Evolutionary conservation across 2,797 vertebrate genomes (phyloP), one percentile per base, ranked within the genome.

Genomic region (Tamandua tetradactyla): DNA sequence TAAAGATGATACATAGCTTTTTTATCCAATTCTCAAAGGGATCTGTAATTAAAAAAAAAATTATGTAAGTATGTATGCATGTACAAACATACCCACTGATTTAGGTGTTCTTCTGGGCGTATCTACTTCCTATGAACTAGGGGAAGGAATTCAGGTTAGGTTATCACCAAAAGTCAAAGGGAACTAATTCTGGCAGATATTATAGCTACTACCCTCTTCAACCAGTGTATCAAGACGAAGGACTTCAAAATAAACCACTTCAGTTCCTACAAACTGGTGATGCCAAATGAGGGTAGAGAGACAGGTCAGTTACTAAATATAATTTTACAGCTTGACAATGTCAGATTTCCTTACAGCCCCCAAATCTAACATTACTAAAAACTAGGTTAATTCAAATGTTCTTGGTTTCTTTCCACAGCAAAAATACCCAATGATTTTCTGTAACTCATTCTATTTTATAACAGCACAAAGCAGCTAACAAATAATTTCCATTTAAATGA

Each of bases 361-460:
- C 15, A 79, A 52, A 40, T 69, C 66, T 89, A 84, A 81, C 1
- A 37, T 9, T 17, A 87, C 32, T 74, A n/a, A 80, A 83, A 92
- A 59, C 30, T 40, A 14, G n/a, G 17, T 59, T 25, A 44, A 69
- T 94, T 79, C 37, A 61, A 44, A 71, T 49, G 42, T 72, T 82
- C n/a, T 90, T n/a, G 5, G 27, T 35, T 57, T 84, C 78, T 92
- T 94, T 30, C 75, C 23, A 86, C 13, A 57, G 27, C 64, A 71
- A 78, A 91, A 74, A 88, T 49, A 55, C 32, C 27, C 52, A 69
- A 85, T 64, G 35, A 64, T 74, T 52, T 87, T 68, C 75, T 84
- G 68, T n/a, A 89, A 72, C 9, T 87, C 47, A 49, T 27, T 79
- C 13, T 25, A 61, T 87, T 92, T 95, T 93, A 92, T 13, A 92